Conservation (phyloP, 2,797 vertebrate species). For the Tenualosa ilisha region DNA sequence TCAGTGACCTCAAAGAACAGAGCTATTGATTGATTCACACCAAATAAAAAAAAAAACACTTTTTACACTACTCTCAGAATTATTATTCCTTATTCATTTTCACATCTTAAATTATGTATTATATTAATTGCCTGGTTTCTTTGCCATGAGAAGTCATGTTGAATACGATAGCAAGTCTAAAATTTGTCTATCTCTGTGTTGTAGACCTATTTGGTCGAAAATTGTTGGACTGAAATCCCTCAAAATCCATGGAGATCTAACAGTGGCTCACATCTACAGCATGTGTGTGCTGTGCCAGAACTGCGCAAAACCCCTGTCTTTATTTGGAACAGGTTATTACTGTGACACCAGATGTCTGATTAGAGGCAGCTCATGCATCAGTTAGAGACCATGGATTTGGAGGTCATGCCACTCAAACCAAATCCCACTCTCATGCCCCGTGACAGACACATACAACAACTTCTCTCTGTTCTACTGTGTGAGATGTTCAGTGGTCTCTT, state of each 20-base stretch:
- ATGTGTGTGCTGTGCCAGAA: neutral
- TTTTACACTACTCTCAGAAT: too few relatives aligned
- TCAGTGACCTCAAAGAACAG: too few relatives aligned
- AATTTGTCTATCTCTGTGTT: neutral
- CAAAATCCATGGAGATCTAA: neutral
- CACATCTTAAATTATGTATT: too few relatives aligned
- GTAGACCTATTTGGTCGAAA: neutral
- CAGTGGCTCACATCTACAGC: neutral
- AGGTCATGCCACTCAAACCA: neutral
- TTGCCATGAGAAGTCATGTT: too few relatives aligned
- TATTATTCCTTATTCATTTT: too few relatives aligned
- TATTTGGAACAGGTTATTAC: neutral
- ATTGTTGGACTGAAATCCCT: too few relatives aligned
- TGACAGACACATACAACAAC: neutral
- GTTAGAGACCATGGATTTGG: neutral
- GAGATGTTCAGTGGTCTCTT: neutral
- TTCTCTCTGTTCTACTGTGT: neutral
- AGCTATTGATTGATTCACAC: too few relatives aligned
- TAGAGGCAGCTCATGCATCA: neutral
- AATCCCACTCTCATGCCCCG: neutral
- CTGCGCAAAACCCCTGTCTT: neutral
- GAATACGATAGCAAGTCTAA: too few relatives aligned
- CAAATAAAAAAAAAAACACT: too few relatives aligned
- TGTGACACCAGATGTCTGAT: neutral
- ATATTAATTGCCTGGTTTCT: too few relatives aligned